Evolutionary conservation across 2,797 vertebrate genomes (phyloP).

Genomic region (Erethizon dorsatum): DNA sequence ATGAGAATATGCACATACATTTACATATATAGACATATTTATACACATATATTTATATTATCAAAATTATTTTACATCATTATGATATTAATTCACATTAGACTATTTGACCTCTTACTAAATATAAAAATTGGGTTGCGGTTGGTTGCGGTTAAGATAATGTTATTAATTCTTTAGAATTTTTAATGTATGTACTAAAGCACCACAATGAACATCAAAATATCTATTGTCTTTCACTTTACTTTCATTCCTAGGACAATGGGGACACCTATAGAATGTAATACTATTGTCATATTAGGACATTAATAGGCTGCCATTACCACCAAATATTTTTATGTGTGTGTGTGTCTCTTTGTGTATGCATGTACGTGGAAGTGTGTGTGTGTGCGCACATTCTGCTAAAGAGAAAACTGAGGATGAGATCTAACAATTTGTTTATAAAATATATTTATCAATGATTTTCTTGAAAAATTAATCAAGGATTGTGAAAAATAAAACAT

Average conservation of each 20-base stretch:
- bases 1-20: not conserved
- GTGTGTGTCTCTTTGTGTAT: not conserved
- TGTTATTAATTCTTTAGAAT: not conserved
- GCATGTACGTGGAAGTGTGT: not conserved
- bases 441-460: not conserved
- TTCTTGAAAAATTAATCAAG: not conserved
- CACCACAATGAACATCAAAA: not conserved
- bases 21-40: not conserved
- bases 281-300: not conserved
- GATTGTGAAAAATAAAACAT: not conserved
- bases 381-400: not conserved
- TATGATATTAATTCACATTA: not conserved
- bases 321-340: not conserved
- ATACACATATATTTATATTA: not conserved
- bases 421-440: not conserved
- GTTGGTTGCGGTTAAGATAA: conserved; percentile 3
- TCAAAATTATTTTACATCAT: not conserved
- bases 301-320: not conserved
- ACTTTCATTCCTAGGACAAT: not conserved
- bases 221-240: conserved; percentile 1
- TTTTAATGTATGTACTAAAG: not conserved
- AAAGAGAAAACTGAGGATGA: not conserved
- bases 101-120: not conserved
- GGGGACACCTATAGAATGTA: not conserved
- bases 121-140: not conserved